Evolutionary conservation across 2,113 vertebrate species (phyloP).

Genomic region (Tyrannus savana): DNA sequence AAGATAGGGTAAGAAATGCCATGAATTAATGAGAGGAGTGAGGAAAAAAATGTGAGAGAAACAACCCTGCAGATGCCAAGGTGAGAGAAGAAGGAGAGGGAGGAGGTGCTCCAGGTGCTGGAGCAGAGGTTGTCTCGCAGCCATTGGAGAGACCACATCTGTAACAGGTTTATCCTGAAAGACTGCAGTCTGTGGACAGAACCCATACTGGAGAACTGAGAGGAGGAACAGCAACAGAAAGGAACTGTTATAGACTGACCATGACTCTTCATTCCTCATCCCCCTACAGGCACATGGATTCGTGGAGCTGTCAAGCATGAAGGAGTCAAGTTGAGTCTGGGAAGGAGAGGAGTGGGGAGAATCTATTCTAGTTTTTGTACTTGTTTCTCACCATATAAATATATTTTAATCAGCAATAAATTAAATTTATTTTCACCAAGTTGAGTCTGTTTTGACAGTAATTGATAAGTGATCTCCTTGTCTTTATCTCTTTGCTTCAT

Average conservation of each 20-base stretch:
- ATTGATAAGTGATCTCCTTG: not conserved
- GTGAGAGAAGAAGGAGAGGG: not conserved
- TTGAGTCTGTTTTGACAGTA: not conserved
- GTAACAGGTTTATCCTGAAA: not conserved
- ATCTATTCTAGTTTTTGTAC: not conserved
- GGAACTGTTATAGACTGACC: not conserved
- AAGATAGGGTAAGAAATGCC: not conserved
- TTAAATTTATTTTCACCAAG: not conserved
- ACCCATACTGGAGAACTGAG: not conserved
- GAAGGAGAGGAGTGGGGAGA: not conserved
- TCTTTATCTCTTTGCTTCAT: not conserved
- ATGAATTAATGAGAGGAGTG: not conserved
- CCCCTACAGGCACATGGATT: fast-evolving
- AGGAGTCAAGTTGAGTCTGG: too few relatives aligned
- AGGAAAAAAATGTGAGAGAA: not conserved
- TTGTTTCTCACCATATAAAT: not conserved
- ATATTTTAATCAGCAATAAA: not conserved
- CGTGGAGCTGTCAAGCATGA: not conserved
- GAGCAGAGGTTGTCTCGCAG: not conserved
- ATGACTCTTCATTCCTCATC: not conserved
- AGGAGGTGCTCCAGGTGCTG: not conserved
- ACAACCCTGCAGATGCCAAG: not conserved
- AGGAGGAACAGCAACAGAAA: not conserved
- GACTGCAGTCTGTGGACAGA: not conserved
- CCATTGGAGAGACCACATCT: fast-evolving